Evolutionary conservation across 2,888 invertebrate genomes (phyloP).

Genomic region (Liopterus haemorrhoidalis): DNA sequence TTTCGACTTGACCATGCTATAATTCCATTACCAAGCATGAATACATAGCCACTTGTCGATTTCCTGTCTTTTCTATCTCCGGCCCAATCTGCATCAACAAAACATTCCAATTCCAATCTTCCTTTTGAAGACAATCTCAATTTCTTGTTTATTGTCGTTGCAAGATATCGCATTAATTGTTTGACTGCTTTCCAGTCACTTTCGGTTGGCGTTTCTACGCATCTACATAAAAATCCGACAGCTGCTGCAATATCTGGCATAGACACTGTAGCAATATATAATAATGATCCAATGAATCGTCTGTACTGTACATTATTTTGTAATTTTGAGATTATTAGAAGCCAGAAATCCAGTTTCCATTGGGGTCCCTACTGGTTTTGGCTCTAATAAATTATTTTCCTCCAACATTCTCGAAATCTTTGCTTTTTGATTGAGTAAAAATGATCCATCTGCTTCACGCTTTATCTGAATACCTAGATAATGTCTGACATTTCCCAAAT

Average conservation of each 20-base stretch:
- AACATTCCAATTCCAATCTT: neutral
- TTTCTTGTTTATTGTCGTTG: slow-evolving; percentile 27
- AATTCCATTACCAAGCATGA: neutral
- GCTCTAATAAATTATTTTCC: neutral
- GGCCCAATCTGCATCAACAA: slow-evolving; percentile 11
- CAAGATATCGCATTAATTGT: slow-evolving; percentile 27
- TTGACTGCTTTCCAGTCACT: slow-evolving; percentile 16
- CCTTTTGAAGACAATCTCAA: neutral
- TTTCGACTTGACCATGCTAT: slow-evolving; percentile 6
- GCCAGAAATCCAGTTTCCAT: slow-evolving; percentile 6
- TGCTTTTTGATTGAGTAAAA: neutral
- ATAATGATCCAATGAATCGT: neutral
- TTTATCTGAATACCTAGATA: slow-evolving; percentile 9
- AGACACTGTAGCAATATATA: slow-evolving; percentile 8
- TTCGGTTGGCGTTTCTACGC: slow-evolving; percentile 3
- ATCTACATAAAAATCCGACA: slow-evolving; percentile 3
- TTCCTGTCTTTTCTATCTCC: slow-evolving; percentile 1
- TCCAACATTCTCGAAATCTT: neutral
- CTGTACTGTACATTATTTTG: slow-evolving; percentile 1
- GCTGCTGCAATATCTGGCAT: slow-evolving; percentile 10
- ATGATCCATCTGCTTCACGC: neutral
- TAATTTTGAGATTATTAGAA: neutral
- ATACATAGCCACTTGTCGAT: slow-evolving; percentile 5
- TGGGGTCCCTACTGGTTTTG: neutral
- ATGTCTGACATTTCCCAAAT: slow-evolving; percentile 2